These are phyloP conservation scores for Druceiella hillmani DNA, from an alignment of 2,888 invertebrate genomes.

Conservation along the genomic window DNA sequence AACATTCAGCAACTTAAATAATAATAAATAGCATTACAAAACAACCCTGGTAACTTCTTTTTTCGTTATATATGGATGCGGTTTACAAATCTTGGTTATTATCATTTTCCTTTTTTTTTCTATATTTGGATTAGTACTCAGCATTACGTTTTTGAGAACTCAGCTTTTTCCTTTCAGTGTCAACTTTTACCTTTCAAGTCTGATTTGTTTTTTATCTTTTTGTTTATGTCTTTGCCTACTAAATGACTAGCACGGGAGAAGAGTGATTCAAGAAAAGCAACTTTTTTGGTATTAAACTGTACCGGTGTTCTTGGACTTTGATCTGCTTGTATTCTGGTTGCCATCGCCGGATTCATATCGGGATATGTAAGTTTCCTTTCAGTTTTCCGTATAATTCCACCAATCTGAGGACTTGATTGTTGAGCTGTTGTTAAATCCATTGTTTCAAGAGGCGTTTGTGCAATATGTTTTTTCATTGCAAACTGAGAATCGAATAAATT, in stretches of 20 bases:
- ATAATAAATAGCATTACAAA: neutral
- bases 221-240: slow-evolving; percentile 4
- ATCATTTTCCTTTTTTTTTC: too few species aligned
- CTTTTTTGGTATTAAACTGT: slow-evolving; percentile 6
- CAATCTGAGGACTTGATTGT: slow-evolving; percentile 4
- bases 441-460: slow-evolving; percentile 4
- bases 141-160: slow-evolving; percentile 6
- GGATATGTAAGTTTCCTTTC: slow-evolving; percentile 1
- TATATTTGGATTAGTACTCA: too few species aligned
- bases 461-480: too few species aligned
- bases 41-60: slow-evolving; percentile 5
- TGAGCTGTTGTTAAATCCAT: slow-evolving; percentile 4
- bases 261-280: slow-evolving; percentile 5
- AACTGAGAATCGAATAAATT: too few species aligned
- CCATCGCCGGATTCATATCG: slow-evolving; percentile 4
- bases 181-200: slow-evolving; percentile 1
- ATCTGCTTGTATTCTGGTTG: slow-evolving; percentile 5
- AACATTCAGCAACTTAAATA: slow-evolving; percentile 1
- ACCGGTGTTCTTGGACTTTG: slow-evolving; percentile 4
- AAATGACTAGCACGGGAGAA: slow-evolving; percentile 3
- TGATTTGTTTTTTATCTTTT: too few species aligned
- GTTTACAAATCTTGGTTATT: too few species aligned
- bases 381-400: slow-evolving; percentile 4
- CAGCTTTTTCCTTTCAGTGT: slow-evolving; percentile 5
- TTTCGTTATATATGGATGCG: slow-evolving; percentile 6